Evolutionary conservation across 2,888 invertebrate genomes (phyloP).

Genomic region (Pollenia griseotomentosa): DNA sequence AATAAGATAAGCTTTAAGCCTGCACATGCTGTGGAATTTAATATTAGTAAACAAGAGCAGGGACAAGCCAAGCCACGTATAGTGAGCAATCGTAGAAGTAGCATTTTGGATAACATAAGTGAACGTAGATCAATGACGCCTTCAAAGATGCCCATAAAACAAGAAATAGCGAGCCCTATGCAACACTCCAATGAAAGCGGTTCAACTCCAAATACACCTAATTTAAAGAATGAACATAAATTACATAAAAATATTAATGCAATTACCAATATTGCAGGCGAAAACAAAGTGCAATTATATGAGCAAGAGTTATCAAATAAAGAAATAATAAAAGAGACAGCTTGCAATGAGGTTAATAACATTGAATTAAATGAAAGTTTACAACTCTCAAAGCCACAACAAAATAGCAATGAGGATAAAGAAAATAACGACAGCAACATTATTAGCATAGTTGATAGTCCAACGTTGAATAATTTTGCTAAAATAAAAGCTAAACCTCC

Average conservation of each 20-base stretch:
- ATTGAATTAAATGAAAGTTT: neutral
- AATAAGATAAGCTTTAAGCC: slow-evolving; percentile 81
- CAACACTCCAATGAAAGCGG: neutral
- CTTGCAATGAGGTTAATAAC: neutral
- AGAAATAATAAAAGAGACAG: neutral
- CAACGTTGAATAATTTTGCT: slow-evolving; percentile 25
- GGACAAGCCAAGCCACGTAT: slow-evolving; percentile 78
- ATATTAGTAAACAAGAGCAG: slow-evolving; percentile 77
- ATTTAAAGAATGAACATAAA: slow-evolving; percentile 6
- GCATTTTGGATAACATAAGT: slow-evolving; percentile 39
- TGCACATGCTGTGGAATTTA: slow-evolving; percentile 78
- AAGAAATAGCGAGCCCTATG: neutral
- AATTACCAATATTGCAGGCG: neutral
- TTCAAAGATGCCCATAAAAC: neutral
- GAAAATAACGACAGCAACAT: slow-evolving; percentile 30
- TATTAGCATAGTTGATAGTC: neutral
- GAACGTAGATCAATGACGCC: slow-evolving; percentile 39
- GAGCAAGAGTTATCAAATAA: neutral
- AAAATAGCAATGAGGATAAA: slow-evolving; percentile 29
- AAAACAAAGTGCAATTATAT: neutral
- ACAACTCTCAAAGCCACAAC: neutral
- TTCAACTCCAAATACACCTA: neutral
- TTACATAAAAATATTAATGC: neutral
- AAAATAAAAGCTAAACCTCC: slow-evolving; percentile 34
- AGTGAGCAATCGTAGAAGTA: slow-evolving; percentile 56